Percentiles rank a stretch among this genome's conserved stretches.
Evolutionary conservation across 2,113 vertebrate genomes (phyloP).

Genomic region (Etia nguti): DNA sequence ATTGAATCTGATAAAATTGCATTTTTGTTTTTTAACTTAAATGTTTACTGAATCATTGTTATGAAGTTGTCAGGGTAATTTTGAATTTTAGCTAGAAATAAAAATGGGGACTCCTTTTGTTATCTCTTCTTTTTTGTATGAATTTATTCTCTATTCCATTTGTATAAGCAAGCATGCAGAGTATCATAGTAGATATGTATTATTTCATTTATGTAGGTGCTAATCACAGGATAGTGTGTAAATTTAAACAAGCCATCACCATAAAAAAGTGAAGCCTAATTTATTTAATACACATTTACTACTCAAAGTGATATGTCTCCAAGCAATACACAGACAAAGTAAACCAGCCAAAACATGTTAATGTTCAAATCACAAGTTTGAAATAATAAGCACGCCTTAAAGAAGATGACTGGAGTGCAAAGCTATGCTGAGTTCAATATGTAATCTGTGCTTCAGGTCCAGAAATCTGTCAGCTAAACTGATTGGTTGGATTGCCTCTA

Average conservation of each 20-base stretch:
- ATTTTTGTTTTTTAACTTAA: background rate
- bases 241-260: background rate
- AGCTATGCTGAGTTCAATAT: conserved; percentile 4
- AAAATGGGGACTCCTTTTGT: background rate
- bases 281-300: background rate
- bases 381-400: background rate
- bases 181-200: background rate
- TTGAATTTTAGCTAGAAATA: background rate
- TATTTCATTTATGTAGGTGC: background rate
- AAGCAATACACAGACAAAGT: background rate
- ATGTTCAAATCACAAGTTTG: background rate
- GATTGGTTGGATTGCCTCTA: conserved; percentile 48
- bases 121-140: background rate
- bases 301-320: background rate
- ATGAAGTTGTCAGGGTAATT: background rate
- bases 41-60: background rate
- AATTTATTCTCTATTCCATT: background rate
- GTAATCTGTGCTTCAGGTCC: conserved; percentile 32
- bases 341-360: background rate
- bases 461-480: conserved; percentile 55
- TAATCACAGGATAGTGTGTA: background rate
- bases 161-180: background rate
- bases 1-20: background rate
- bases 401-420: background rate
- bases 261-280: background rate